These are phyloP conservation scores for Boleophthalmus pectinirostris DNA, from an alignment of 2,113 vertebrate species.

Conservation along the genomic window DNA sequence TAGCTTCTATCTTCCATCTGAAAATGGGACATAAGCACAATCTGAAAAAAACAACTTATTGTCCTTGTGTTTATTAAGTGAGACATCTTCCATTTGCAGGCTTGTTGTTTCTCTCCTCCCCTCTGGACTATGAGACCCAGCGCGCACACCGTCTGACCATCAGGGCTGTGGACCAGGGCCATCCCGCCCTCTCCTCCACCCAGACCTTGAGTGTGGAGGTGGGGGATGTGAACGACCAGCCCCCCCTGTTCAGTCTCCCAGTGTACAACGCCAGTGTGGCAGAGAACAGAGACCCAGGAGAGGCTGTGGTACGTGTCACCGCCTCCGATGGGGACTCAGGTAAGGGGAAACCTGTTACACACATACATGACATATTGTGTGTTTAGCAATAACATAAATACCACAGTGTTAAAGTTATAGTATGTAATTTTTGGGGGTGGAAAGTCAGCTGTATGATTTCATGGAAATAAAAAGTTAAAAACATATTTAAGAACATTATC, in stretches of 20 bases:
- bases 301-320: slow-evolving; percentile 79
- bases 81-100: slow-evolving; percentile 69
- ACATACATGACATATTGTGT: too few relatives aligned
- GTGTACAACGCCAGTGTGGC: slow-evolving; percentile 78
- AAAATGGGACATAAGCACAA: too few relatives aligned
- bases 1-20: too few relatives aligned
- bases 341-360: slow-evolving; percentile 48
- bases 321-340: slow-evolving; percentile 87
- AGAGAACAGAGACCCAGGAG: slow-evolving; percentile 84
- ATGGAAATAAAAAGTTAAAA: too few relatives aligned
- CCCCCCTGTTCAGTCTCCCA: slow-evolving; percentile 77
- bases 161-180: slow-evolving; percentile 79
- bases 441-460: too few relatives aligned
- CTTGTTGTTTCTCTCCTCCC: slow-evolving; percentile 75
- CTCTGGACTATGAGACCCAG: slow-evolving; percentile 83
- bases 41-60: too few relatives aligned
- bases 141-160: slow-evolving; percentile 77
- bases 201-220: slow-evolving; percentile 85
- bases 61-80: too few relatives aligned
- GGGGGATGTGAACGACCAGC: slow-evolving; percentile 86
- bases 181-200: slow-evolving; percentile 79
- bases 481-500: too few relatives aligned
- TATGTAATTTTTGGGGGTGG: too few relatives aligned
- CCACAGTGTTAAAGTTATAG: too few relatives aligned
- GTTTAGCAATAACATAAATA: too few relatives aligned